Evolutionary conservation across 64 coral and sea anemone genomes (phyloP), one percentile per base, ranked within the genome.

Genomic region (Porites lutea): DNA sequence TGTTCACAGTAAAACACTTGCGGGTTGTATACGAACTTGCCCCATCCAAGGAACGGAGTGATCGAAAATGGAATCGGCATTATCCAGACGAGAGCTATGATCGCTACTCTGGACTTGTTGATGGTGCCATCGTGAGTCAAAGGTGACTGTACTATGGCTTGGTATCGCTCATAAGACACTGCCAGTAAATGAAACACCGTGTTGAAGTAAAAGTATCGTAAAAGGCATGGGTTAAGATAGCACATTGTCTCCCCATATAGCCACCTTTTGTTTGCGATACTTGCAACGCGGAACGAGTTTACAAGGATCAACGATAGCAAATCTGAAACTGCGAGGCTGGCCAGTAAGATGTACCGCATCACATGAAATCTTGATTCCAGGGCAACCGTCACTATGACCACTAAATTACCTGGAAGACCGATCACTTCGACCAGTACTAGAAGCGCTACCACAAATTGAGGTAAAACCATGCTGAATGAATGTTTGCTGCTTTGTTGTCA

Each of bases 161-260:
- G 3, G 23, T 72, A 72, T 72, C 69, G 69, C 69, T 72, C 69
- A 72, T 37, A 72, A 43, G 69, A 72, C 69, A 72, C 69, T n/a
- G 69, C 69, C 44, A 72, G 12, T 27, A 72, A 27, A 72, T 72
- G 69, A 43, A 72, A 27, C 12, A 72, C 69, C 6, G 69, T 46
- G 69, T 72, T 72, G 3, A 72, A 27, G 23, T 43, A 72, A 27
- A 72, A 72, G 69, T 72, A 72, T 72, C 69, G 21, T 43, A 27
- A 6, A 43, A 72, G 44, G 21, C n/a, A 43, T 13, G 69, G 19
- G 23, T 72, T 72, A 13, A 46, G 22, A 43, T 43, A 7, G 13
- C 69, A 72, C 69, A 72, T 72, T 43, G 37, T 72, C 44, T 72
- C 19, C 6, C 69, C 69, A 8, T 72, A 72, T 72, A 72, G 23